Base-by-base conservation (phyloP, 2,888 invertebrate species). In the Rutpela maculata region DNA sequence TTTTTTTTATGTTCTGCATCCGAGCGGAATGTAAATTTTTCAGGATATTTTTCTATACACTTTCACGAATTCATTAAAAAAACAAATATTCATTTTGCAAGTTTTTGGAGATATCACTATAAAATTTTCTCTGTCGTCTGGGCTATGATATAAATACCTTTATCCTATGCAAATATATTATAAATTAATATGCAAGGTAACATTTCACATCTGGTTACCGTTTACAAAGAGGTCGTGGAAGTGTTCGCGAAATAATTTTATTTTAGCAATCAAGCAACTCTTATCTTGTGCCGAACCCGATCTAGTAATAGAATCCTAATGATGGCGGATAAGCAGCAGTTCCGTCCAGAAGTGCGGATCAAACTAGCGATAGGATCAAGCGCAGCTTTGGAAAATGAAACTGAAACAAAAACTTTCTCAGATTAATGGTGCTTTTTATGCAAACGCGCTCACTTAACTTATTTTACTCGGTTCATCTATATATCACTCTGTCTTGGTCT, bases 381-480 rank as follows among this genome's bases (percentile, higher is more conserved):
- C 71, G 73, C 43, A 77, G 79, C 78, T 67, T 74, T 18, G 76
- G 78, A 77, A 80, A 82, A 82, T 78, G 79, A 70, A 74, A 75
- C 78, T 71, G 78, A 80, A 81, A 78, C 78, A 84, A 83, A 83
- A 82, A 82, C 78, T 77, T 79, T 73, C 55, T 70, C 81, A 83
- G 82, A 84, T 84, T 85, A 84, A 85, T 85, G 82, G 80, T 66
- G 67, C 70, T 81, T 83, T 81, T 84, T 80, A 84, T 84, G 81
- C 82, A 82, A 81, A 82, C 75, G 73, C 60, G 63, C 50, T 76
- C 74, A 68, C 69, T 73, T 22, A 43, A 18, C 43, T 35, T 59
- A 50, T 19, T 66, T 35, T 43, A 43, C 43, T 19, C 65, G 65
- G 57, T 63, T 78, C 76, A 74, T 79, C 80, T 68, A 80, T 82